Evolutionary conservation across 2,888 invertebrate genomes (phyloP), one percentile per base, ranked within the genome.

Genomic region (Tuta absoluta): DNA sequence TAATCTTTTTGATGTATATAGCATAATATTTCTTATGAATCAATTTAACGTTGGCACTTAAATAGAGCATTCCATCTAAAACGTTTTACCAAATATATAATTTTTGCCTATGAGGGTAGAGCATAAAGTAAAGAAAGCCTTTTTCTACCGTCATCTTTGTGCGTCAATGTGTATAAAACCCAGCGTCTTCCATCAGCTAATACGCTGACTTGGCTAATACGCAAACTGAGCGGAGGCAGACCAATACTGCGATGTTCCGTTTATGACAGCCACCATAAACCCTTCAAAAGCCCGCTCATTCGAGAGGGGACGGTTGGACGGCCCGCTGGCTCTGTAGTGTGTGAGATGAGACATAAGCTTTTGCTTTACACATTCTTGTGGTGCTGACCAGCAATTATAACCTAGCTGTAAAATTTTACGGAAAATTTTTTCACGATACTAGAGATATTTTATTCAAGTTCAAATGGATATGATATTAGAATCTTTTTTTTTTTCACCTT

Each of bases 181-280:
- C 28, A 28, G 28, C 28, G 38, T 12, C 1, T 12, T 14, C 41
- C 14, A n/a, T 41, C 14, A 14, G 5, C 12, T 41, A 41, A 41
- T 41, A 48, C 28, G 63, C 38, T 62, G 65, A 65, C 38, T 24
- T 49, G 57, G 45, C 65, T 58, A 37, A 33, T 48, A 51, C 12
- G 5, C 37, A 53, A 41, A 38, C 11, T 57, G 66, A 66, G 63
- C 63, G 65, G 63, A 48, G 63, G 24, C 60, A 63, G 58, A 48
- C 57, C 45, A 62, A 49, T 24, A 41, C 67, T 64, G 65, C 61
- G 65, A 65, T 63, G 72, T 65, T 70, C 71, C 72, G 75, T 78
- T 78, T 77, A 77, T 79, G 80, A 79, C 84, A 80, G 75, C 74
- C 65, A 73, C 80, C 78, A 81, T 85, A 82, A 82, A 81, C 80